Percentiles rank a stretch among this genome's conserved stretches.
Conservation (phyloP, 2,888 invertebrate genomes). For the Platypus cylindrus region DNA sequence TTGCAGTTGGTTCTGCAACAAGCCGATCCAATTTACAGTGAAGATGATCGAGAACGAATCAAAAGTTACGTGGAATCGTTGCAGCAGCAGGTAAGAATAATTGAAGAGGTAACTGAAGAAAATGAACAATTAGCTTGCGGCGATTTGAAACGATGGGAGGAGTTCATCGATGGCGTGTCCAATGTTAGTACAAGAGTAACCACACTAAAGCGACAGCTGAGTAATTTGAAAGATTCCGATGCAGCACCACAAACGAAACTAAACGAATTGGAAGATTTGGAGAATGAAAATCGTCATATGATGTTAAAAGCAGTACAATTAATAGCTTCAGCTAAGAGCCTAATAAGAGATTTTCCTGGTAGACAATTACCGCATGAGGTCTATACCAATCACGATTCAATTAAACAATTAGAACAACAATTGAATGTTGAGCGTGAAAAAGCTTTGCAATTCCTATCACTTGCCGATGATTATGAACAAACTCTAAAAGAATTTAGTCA, state of each 20-base stretch:
- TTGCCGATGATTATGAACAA: slow-evolving; percentile 80
- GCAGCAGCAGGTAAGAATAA: slow-evolving; percentile 55
- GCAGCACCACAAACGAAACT: slow-evolving; percentile 54
- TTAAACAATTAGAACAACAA: slow-evolving; percentile 55
- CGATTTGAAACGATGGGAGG: slow-evolving; percentile 56
- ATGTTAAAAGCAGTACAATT: slow-evolving; percentile 48
- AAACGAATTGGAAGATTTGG: slow-evolving; percentile 55
- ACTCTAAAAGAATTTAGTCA: slow-evolving; percentile 77
- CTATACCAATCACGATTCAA: slow-evolving; percentile 51
- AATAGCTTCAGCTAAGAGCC: slow-evolving; percentile 46
- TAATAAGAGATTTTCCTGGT: slow-evolving; percentile 57
- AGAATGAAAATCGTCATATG: slow-evolving; percentile 50
- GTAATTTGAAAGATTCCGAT: slow-evolving; percentile 47
- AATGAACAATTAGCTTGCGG: slow-evolving; percentile 44
- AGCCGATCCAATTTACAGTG: slow-evolving; percentile 37
- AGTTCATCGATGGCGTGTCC: slow-evolving; percentile 51
- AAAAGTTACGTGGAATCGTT: slow-evolving; percentile 45
- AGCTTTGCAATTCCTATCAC: slow-evolving; percentile 56
- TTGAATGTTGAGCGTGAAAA: slow-evolving; percentile 63
- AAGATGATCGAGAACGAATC: slow-evolving; percentile 37
- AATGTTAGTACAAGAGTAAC: slow-evolving; percentile 43
- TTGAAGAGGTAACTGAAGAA: slow-evolving; percentile 52
- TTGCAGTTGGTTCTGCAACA: slow-evolving; percentile 45
- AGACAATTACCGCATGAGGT: slow-evolving; percentile 56
- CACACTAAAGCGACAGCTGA: slow-evolving; percentile 40